phyloP scores from a whole-genome alignment of 2,797 vertebrate genomes.

The Sandelia bainsii region DNA sequence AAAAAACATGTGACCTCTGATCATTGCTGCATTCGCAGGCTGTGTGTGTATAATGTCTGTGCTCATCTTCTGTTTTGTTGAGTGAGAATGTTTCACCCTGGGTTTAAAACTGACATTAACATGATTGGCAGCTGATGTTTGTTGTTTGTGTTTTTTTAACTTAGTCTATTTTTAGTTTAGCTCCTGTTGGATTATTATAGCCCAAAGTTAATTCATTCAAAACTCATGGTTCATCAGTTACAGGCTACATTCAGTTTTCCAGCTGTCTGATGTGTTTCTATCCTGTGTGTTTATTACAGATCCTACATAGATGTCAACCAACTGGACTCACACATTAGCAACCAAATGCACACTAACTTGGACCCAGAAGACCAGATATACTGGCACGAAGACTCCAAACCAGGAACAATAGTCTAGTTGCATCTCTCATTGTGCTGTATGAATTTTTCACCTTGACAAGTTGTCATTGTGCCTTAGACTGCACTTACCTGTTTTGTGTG shows the following conservation, averaged over 20 bases:
- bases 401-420: slow-evolving; percentile 94
- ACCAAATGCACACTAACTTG: slow-evolving; percentile 78
- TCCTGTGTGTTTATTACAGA: slow-evolving; percentile 80
- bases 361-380: slow-evolving; percentile 88
- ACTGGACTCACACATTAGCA: slow-evolving; percentile 77
- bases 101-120: slow-evolving; percentile 21
- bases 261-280: slow-evolving; percentile 37
- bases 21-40: slow-evolving; percentile 52
- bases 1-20: slow-evolving; percentile 74
- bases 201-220: slow-evolving; percentile 69
- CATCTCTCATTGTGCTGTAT: slow-evolving; percentile 21
- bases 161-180: background rate
- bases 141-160: slow-evolving; percentile 1
- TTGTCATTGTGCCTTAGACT: slow-evolving; percentile 90
- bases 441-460: slow-evolving; percentile 43
- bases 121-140: slow-evolving; percentile 6
- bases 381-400: slow-evolving; percentile 96
- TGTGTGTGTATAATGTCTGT: slow-evolving; percentile 50
- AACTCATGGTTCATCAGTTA: background rate
- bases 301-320: slow-evolving; percentile 86
- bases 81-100: slow-evolving; percentile 68
- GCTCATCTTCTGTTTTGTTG: slow-evolving; percentile 52
- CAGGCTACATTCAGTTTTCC: background rate
- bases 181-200: slow-evolving; percentile 8
- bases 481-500: slow-evolving; percentile 64